phyloP scores from a whole-genome alignment of 2,797 vertebrate species.

The Capromys pilorides region DNA sequence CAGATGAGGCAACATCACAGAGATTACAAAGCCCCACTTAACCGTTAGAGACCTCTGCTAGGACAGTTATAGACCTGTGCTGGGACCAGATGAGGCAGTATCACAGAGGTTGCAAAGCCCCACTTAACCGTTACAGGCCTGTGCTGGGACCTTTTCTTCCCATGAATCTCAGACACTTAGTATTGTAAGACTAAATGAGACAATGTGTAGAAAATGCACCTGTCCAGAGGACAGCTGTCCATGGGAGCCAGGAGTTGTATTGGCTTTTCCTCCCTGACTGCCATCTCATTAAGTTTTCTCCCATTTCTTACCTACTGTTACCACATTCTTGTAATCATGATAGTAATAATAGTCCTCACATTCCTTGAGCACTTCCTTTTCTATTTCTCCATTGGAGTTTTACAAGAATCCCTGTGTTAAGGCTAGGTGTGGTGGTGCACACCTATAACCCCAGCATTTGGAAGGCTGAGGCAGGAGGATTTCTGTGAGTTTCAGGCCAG shows the following conservation, averaged over 20 bases:
- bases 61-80: too few relatives aligned
- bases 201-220: background rate
- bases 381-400: slow-evolving; percentile 26
- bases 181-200: background rate
- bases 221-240: background rate
- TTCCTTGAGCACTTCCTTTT: slow-evolving; percentile 39
- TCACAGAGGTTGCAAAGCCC: background rate
- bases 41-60: background rate
- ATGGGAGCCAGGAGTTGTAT: background rate
- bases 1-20: background rate
- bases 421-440: background rate
- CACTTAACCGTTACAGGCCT: background rate
- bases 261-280: slow-evolving; percentile 1
- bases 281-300: background rate
- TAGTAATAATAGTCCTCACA: background rate
- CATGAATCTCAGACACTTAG: background rate
- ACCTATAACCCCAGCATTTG: background rate
- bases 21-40: background rate
- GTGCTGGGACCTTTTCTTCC: background rate
- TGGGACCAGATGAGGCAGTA: background rate
- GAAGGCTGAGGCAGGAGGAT: background rate
- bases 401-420: slow-evolving; percentile 9
- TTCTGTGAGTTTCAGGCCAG: background rate
- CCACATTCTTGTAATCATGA: slow-evolving; percentile 1
- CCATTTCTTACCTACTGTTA: slow-evolving; percentile 44